Conservation (phyloP, 2,888 invertebrate genomes). For the Eumerus sabulonum region DNA sequence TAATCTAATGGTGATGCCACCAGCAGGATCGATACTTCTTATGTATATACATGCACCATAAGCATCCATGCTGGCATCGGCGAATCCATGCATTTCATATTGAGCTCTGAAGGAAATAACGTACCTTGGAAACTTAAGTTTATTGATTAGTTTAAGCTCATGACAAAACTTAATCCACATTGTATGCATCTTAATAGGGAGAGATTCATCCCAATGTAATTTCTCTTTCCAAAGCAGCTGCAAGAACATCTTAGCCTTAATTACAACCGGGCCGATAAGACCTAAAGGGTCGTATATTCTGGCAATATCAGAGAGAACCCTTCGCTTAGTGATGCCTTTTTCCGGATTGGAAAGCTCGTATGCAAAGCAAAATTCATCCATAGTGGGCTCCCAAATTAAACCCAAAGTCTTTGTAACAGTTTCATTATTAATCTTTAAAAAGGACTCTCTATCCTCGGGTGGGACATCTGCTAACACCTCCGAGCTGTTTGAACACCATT, state of each 20-base stretch:
- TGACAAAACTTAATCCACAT: background rate
- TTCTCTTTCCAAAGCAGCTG: background rate
- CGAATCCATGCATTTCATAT: no score
- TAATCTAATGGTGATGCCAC: no score
- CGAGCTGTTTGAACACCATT: constrained; percentile 1
- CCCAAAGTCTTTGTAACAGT: constrained; percentile 3
- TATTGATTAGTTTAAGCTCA: background rate
- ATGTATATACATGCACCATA: no score
- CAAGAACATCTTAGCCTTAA: background rate
- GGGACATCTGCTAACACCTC: background rate
- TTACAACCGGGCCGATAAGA: background rate
- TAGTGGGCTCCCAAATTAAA: background rate
- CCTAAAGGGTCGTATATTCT: constrained; percentile 4
- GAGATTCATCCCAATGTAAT: constrained; percentile 4
- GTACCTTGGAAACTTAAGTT: background rate
- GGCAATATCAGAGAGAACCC: background rate
- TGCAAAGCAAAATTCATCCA: constrained; percentile 2
- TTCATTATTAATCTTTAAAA: background rate
- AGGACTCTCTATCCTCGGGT: background rate
- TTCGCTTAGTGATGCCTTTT: constrained; percentile 1
- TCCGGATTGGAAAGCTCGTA: background rate
- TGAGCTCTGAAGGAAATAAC: background rate
- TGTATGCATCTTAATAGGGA: background rate
- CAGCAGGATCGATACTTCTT: no score
- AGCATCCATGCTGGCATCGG: no score